Percentiles rank a stretch among this genome's conserved stretches.
These are phyloP conservation scores for Sebastes schlegelii DNA, from an alignment of 2,113 vertebrate genomes.

Conservation along the genomic window DNA sequence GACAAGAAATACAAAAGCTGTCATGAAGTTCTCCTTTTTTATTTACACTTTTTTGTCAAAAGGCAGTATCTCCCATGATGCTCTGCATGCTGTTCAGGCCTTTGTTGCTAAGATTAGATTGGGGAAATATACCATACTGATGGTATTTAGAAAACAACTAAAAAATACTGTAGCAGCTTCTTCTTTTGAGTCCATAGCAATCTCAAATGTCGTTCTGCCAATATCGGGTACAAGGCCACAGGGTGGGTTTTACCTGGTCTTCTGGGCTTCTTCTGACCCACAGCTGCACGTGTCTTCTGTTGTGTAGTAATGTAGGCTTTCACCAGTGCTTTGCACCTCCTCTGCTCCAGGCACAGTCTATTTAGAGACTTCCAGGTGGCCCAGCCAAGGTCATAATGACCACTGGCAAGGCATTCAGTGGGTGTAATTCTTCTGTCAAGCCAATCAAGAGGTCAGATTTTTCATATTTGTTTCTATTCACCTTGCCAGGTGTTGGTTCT, in stretches of 20 bases:
- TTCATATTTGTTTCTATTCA: neutral
- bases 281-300: neutral
- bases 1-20: neutral
- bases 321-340: too few relatives aligned
- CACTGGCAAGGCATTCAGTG: neutral
- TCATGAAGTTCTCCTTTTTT: too few relatives aligned
- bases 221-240: neutral
- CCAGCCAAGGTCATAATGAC: neutral
- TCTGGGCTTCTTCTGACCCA: too few relatives aligned
- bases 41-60: too few relatives aligned
- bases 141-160: neutral
- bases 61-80: too few relatives aligned
- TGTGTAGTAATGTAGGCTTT: neutral
- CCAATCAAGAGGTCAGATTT: too few relatives aligned
- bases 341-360: too few relatives aligned
- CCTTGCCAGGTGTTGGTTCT: neutral
- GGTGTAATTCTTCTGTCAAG: too few relatives aligned
- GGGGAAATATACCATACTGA: too few relatives aligned
- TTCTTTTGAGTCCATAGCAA: neutral
- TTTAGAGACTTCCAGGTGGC: neutral
- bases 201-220: neutral
- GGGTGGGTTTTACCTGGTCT: neutral
- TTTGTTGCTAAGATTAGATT: too few relatives aligned
- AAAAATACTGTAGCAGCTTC: neutral
- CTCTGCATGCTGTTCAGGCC: too few relatives aligned